A percentile compares a stretch with the other conserved stretches of the same genome.
Evolutionary conservation across 2,888 invertebrate species (phyloP).

Genomic region (Cactoblastis cactorum): DNA sequence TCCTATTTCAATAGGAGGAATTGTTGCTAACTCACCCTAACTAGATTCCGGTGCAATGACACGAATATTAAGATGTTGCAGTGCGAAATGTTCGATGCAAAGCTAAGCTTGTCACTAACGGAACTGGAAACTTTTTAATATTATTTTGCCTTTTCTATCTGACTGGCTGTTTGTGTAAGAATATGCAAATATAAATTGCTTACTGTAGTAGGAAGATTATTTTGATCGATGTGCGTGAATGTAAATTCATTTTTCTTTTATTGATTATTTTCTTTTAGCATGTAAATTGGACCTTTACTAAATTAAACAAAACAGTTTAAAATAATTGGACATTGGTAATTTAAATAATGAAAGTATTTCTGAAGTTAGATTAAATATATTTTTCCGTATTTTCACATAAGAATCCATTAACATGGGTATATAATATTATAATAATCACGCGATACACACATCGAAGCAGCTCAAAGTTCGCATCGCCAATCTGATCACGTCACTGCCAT

Average conservation of each 20-base stretch:
- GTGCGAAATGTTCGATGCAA: conserved; percentile 9
- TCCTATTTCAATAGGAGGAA: conserved; percentile 37
- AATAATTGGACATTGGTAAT: no score
- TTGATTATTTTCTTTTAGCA: no score
- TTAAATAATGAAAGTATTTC: no score
- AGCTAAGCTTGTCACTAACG: conserved; percentile 17
- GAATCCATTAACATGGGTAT: background rate
- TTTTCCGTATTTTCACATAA: no score
- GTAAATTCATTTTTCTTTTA: no score
- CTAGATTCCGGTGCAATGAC: conserved; percentile 28
- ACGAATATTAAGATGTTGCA: conserved; percentile 20
- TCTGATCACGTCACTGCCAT: conserved; percentile 52
- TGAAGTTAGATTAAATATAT: no score
- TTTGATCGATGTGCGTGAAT: background rate
- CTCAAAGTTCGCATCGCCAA: conserved; percentile 42
- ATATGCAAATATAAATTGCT: background rate
- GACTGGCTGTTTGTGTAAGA: background rate
- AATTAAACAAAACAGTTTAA: no score
- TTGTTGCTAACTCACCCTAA: conserved; percentile 39
- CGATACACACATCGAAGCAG: conserved; percentile 29
- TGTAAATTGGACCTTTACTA: no score
- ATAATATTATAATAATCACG: background rate
- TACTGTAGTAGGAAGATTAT: background rate
- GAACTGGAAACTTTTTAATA: conserved; percentile 16
- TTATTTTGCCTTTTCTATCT: conserved; percentile 2